Conservation (phyloP, 2,888 invertebrate species). For the Drepanosiphum platanoidis region DNA sequence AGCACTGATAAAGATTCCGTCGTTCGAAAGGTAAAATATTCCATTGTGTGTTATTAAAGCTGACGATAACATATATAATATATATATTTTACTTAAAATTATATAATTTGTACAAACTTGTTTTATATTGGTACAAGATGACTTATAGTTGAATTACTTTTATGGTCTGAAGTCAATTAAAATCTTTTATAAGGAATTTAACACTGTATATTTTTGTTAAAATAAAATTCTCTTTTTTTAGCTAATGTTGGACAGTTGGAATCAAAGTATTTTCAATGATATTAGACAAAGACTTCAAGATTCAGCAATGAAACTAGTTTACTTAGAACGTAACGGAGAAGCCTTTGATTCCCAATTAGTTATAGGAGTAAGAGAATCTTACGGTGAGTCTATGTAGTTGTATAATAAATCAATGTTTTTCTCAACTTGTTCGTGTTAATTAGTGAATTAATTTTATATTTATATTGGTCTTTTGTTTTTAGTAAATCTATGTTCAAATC, state of each 20-base stretch:
- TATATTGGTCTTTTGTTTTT: slow-evolving; percentile 66
- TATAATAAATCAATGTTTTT: slow-evolving; percentile 52
- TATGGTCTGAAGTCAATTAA: neutral
- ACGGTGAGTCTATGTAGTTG: slow-evolving; percentile 72
- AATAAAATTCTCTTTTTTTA: too few species aligned
- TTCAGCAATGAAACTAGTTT: slow-evolving; percentile 97
- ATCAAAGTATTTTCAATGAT: slow-evolving; percentile 94
- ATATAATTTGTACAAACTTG: too few species aligned
- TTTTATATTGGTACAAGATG: neutral
- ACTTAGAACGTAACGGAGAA: slow-evolving; percentile 96
- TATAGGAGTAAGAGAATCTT: slow-evolving; percentile 97
- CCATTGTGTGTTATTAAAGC: neutral
- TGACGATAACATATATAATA: neutral
- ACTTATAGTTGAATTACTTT: neutral
- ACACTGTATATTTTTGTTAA: slow-evolving; percentile 32
- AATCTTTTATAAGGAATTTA: neutral
- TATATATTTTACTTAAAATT: neutral
- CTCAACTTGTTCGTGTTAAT: neutral
- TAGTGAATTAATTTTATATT: neutral
- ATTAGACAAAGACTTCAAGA: slow-evolving; percentile 92
- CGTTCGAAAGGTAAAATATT: slow-evolving; percentile 75
- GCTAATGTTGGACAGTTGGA: slow-evolving; percentile 98
- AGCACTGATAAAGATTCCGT: slow-evolving; percentile 85
- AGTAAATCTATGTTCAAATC: slow-evolving; percentile 95
- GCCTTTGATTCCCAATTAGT: slow-evolving; percentile 97